phyloP scores from a whole-genome alignment of 2,113 vertebrate species.

The Gymnorhina tibicen region DNA sequence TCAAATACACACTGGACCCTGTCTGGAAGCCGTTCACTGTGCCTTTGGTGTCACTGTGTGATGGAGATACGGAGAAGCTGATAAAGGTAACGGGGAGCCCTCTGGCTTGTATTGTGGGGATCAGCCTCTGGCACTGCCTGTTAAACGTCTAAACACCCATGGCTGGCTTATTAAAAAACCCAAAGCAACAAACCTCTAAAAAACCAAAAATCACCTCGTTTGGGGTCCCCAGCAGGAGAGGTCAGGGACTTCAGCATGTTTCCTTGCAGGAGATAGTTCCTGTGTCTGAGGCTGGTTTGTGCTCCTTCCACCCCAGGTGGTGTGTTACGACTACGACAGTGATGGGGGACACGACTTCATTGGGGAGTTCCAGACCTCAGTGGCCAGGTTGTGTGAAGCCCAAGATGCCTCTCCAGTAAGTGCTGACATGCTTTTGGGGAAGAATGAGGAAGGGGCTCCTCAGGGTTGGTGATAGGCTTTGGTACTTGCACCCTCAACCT shows the following conservation, averaged over 20 bases:
- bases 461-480: fast-evolving
- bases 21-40: constrained; percentile 94
- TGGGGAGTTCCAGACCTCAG: constrained; percentile 90
- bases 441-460: background rate
- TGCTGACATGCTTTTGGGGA: background rate
- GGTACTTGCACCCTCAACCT: background rate
- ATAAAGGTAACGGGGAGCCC: constrained; percentile 78
- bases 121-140: background rate
- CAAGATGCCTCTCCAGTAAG: constrained; percentile 84
- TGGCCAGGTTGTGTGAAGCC: constrained; percentile 86
- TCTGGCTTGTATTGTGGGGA: fast-evolving
- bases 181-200: background rate
- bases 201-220: fast-evolving
- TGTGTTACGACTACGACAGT: constrained; percentile 94
- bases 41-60: constrained; percentile 92
- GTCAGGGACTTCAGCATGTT: background rate
- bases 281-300: background rate
- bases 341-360: constrained; percentile 98
- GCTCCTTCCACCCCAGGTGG: constrained; percentile 71
- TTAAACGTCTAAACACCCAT: background rate
- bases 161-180: background rate
- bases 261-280: background rate
- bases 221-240: background rate
- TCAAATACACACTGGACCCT: constrained; percentile 96
- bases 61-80: constrained; percentile 89